phyloP scores from a whole-genome alignment of 2,888 invertebrate genomes.

The Epicampocera succincta region DNA sequence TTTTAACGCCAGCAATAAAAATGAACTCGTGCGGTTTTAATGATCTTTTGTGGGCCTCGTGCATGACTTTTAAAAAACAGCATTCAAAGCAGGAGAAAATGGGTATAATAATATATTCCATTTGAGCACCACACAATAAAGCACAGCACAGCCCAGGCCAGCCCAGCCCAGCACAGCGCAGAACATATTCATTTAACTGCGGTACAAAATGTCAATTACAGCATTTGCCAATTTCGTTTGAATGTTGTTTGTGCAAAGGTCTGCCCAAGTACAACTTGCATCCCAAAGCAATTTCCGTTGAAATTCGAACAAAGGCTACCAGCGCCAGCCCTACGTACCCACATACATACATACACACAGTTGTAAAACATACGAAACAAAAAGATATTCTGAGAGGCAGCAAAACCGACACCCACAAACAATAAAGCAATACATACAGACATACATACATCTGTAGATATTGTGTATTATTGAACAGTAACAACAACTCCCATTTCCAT shows the following conservation, averaged over 20 bases:
- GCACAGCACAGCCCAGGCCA: no score
- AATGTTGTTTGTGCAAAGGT: constrained; percentile 19
- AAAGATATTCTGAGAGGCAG: constrained; percentile 50
- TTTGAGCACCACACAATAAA: not conserved
- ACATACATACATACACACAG: no score
- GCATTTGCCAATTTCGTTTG: constrained; percentile 28
- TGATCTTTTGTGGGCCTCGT: constrained; percentile 24
- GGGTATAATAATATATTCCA: constrained; percentile 2
- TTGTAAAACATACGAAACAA: constrained; percentile 27
- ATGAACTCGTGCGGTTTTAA: constrained; percentile 60
- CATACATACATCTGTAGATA: no score
- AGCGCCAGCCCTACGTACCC: not conserved
- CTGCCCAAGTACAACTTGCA: constrained; percentile 36
- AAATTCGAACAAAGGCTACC: constrained; percentile 32
- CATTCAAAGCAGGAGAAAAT: not conserved
- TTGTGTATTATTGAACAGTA: constrained; percentile 51
- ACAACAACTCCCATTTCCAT: constrained; percentile 35
- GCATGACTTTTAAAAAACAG: not conserved
- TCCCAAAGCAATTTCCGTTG: constrained; percentile 68
- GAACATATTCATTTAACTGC: constrained; percentile 36
- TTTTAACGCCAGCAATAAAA: constrained; percentile 58
- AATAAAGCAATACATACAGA: constrained; percentile 53
- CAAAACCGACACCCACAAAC: constrained; percentile 59
- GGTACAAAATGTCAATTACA: constrained; percentile 56
- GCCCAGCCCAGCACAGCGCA: no score